Conservation (phyloP, 2,797 vertebrate genomes). For the Coregonus ussuriensis region DNA sequence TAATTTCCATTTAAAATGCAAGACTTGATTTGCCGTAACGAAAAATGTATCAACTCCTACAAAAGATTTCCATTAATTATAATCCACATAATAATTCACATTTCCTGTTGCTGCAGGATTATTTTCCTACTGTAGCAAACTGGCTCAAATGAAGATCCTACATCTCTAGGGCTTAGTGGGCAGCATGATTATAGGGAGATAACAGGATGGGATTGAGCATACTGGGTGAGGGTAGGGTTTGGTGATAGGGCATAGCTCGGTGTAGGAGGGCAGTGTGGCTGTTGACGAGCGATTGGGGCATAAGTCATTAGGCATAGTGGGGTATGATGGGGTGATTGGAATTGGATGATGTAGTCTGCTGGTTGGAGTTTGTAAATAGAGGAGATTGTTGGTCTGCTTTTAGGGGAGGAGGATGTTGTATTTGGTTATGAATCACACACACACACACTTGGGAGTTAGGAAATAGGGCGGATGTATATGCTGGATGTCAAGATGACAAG, state of each 20-base stretch:
- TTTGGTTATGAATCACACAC: slow-evolving; percentile 9
- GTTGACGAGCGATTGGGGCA: slow-evolving; percentile 51
- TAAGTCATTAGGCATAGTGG: slow-evolving; percentile 55
- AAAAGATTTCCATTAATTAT: too few species aligned
- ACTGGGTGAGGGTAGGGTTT: slow-evolving; percentile 17
- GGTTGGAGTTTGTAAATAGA: slow-evolving; percentile 47
- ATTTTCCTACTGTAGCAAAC: too few species aligned
- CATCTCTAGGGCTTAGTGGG: background rate
- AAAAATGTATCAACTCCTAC: too few species aligned
- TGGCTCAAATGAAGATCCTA: too few species aligned
- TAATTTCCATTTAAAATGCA: too few species aligned
- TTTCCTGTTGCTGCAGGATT: too few species aligned
- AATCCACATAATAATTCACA: too few species aligned
- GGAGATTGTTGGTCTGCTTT: slow-evolving; percentile 32
- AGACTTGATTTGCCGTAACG: too few species aligned
- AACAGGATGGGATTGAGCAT: slow-evolving; percentile 19
- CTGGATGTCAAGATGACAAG: slow-evolving; percentile 51
- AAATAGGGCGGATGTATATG: slow-evolving; percentile 41
- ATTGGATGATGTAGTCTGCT: slow-evolving; percentile 50
- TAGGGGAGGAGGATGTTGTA: slow-evolving; percentile 33
- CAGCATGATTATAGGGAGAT: background rate
- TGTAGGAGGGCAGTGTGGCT: slow-evolving; percentile 48
- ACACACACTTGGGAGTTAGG: slow-evolving; percentile 11
- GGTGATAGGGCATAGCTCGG: slow-evolving; percentile 40
- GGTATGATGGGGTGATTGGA: slow-evolving; percentile 58